Evolutionary conservation across 2,888 invertebrate species (phyloP), one percentile per base, ranked within the genome.

Genomic region (Enoplolaimus lenunculus): DNA sequence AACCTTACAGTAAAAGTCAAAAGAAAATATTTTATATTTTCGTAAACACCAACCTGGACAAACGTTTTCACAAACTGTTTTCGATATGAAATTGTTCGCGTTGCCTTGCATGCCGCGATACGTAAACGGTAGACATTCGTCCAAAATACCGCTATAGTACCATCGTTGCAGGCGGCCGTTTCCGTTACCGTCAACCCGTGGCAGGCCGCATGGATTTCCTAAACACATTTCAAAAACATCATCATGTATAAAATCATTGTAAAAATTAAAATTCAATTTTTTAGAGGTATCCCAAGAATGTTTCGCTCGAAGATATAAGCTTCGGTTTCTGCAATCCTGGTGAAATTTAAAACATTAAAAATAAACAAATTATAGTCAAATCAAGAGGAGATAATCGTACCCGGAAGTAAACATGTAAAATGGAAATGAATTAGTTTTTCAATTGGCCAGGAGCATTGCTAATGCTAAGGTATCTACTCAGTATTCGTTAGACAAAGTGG

Each of bases 71-170:
- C 77, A 77, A 7, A 68, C 70, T 33, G 73, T 72, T 2, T 73
- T 59, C 1, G 74, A 71, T 26, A 74, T 73, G 69, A 77, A 77
- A 29, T 74, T 74, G 71, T 77, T 77, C 33, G 75, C 73, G 65
- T 77, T 77, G 3, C 77, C 77, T 26, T 74, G 75, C 28, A 69
- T 68, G 30, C 77, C 77, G n/a, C 69, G 72, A 67, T 76, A 77
- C 31, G 72, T 73, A 70, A 77, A 77, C 13, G 72, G 73, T 28
- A 74, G 73, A 69, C 77, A 77, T n/a, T 74, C 71, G 1, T 72
- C 57, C 1, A 74, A 74, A 21, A 72, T 72, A n/a, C 31, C 69
- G 71, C 75, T 75, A 69, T 75, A 77, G 69, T 73, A 75, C 62
- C 70, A 77, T 21, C 72, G 68, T 70, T 76, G 75, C 45, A 76